A percentile compares a stretch with the other conserved stretches of the same genome.
Conservation (phyloP, 2,888 invertebrate genomes). For the Heliconius aoede region DNA sequence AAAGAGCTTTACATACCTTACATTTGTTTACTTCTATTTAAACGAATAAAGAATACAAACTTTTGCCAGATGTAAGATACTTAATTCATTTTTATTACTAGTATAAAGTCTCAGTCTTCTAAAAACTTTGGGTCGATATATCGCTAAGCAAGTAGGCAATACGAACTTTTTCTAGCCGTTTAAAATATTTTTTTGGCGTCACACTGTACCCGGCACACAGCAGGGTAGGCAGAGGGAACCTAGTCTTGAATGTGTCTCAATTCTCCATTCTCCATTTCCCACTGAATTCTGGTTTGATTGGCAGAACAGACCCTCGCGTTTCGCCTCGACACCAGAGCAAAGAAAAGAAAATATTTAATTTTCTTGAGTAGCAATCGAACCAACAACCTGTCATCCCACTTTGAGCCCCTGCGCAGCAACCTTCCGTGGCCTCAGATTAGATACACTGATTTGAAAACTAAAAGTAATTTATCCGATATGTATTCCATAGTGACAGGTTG, state of each 20-base stretch:
- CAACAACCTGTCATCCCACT: too few species aligned
- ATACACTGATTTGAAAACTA: neutral
- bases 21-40: slow-evolving; percentile 10
- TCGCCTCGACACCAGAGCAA: too few species aligned
- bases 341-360: too few species aligned
- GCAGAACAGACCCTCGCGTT: too few species aligned
- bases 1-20: slow-evolving; percentile 6
- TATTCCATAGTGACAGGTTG: slow-evolving; percentile 53
- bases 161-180: neutral
- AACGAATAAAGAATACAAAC: slow-evolving; percentile 15
- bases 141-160: neutral
- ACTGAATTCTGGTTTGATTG: too few species aligned
- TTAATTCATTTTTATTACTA: slow-evolving; percentile 5
- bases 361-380: too few species aligned
- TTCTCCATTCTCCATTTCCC: too few species aligned
- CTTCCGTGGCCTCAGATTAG: too few species aligned
- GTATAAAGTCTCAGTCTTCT: neutral
- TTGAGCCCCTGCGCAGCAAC: too few species aligned
- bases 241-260: too few species aligned
- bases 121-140: neutral
- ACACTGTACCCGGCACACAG: too few species aligned
- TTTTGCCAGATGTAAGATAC: slow-evolving; percentile 21
- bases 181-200: neutral
- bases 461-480: slow-evolving; percentile 21
- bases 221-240: too few species aligned